These are phyloP conservation scores for Microplitis mediator DNA, from an alignment of 1,140 invertebrate genomes.

Conservation along the genomic window DNA sequence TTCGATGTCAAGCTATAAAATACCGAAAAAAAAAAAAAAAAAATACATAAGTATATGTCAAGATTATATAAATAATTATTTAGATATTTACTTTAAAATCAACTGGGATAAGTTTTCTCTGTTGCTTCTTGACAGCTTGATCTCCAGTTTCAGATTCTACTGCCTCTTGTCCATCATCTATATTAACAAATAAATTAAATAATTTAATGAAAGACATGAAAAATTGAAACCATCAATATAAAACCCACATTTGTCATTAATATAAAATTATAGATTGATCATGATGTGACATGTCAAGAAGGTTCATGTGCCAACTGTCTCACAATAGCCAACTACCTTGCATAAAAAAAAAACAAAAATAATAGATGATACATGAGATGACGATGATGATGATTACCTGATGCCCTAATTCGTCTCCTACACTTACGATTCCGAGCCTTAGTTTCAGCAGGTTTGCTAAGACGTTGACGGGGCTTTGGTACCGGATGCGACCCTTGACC, in stretches of 20 bases:
- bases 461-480: slow-evolving; percentile 47
- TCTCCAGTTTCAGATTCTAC: slow-evolving; percentile 31
- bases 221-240: neutral
- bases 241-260: neutral
- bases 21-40: neutral
- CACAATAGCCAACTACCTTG: neutral
- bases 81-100: slow-evolving; percentile 50
- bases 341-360: slow-evolving; percentile 14
- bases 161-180: slow-evolving; percentile 39
- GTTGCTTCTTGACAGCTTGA: slow-evolving; percentile 32
- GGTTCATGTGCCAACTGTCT: neutral
- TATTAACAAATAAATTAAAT: neutral
- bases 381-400: slow-evolving; percentile 54
- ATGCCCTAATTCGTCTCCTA: slow-evolving; percentile 55
- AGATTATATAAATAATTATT: slow-evolving; percentile 9
- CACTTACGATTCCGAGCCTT: slow-evolving; percentile 57
- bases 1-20: slow-evolving; percentile 49
- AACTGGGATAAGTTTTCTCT: slow-evolving; percentile 53
- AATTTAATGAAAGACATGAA: neutral
- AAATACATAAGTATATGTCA: neutral
- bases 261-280: slow-evolving; percentile 1
- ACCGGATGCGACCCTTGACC: slow-evolving; percentile 44
- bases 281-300: slow-evolving; percentile 11
- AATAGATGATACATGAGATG: slow-evolving; percentile 27
- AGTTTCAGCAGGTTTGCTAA: slow-evolving; percentile 36